Evolutionary conservation across 2,888 invertebrate genomes (phyloP).

Genomic region (Apotomis turbidana): DNA sequence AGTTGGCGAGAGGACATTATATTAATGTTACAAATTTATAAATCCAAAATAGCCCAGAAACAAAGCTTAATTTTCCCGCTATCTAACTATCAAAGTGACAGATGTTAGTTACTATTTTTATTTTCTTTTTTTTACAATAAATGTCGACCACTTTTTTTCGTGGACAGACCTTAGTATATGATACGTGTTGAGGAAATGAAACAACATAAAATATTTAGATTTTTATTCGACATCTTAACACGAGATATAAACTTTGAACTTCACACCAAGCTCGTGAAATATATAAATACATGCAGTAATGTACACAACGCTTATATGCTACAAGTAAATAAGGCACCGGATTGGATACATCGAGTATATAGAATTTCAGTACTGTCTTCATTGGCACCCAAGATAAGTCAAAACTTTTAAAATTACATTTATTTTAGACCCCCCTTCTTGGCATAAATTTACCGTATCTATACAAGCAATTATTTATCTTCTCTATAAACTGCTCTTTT

Average conservation of each 20-base stretch:
- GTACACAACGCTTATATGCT: constrained; percentile 66
- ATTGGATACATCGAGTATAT: constrained; percentile 64
- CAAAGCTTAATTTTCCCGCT: too few relatives aligned
- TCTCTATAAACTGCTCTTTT: too few relatives aligned
- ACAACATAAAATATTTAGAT: constrained; percentile 45
- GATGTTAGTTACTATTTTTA: too few relatives aligned
- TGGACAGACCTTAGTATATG: too few relatives aligned
- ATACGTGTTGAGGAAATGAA: constrained; percentile 42
- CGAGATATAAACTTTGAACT: constrained; percentile 50
- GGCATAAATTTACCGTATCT: neutral
- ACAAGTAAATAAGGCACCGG: constrained; percentile 72
- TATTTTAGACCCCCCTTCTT: constrained; percentile 6
- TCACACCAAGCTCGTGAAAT: constrained; percentile 56
- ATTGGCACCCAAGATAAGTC: constrained; percentile 44
- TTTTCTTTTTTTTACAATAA: too few relatives aligned
- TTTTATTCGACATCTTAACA: constrained; percentile 72
- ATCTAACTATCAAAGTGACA: too few relatives aligned
- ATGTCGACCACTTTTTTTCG: too few relatives aligned
- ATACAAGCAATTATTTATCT: too few relatives aligned
- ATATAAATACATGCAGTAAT: constrained; percentile 76
- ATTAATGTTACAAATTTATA: too few relatives aligned
- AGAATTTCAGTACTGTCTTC: constrained; percentile 59
- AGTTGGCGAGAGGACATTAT: too few relatives aligned
- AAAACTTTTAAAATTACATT: constrained; percentile 16
- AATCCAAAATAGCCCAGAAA: too few relatives aligned